These are phyloP conservation scores for Irena cyanogastra DNA, from an alignment of 2,113 vertebrate genomes.

Conservation along the genomic window DNA sequence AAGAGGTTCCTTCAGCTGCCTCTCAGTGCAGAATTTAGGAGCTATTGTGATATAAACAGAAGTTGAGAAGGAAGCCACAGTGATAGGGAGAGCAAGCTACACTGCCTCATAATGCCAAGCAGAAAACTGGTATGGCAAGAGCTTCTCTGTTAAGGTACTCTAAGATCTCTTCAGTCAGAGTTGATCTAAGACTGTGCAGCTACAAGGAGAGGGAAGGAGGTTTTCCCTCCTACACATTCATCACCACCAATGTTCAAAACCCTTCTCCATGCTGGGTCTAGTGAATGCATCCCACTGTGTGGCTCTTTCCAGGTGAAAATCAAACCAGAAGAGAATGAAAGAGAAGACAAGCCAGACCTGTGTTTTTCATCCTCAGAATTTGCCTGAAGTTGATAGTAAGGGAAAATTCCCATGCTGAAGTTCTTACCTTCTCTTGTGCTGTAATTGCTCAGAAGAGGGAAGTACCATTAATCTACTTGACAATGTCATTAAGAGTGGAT, in stretches of 20 bases:
- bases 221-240: background rate
- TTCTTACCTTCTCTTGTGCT: background rate
- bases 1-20: background rate
- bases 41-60: background rate
- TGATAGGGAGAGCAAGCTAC: background rate
- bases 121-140: background rate
- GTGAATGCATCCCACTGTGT: background rate
- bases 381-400: rapidly evolving
- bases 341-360: background rate
- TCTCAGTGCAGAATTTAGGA: background rate
- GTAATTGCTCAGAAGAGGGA: background rate
- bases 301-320: background rate
- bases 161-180: background rate
- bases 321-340: background rate
- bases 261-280: background rate
- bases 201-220: background rate
- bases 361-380: background rate
- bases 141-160: background rate
- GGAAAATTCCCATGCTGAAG: background rate
- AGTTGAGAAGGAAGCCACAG: background rate
- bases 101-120: background rate
- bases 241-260: background rate
- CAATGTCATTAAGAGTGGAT: background rate
- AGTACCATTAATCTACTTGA: background rate
- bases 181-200: background rate